Evolutionary conservation across 2,797 vertebrate species (phyloP), one percentile per base, ranked within the genome.

Genomic region (Lepus townsendii): DNA sequence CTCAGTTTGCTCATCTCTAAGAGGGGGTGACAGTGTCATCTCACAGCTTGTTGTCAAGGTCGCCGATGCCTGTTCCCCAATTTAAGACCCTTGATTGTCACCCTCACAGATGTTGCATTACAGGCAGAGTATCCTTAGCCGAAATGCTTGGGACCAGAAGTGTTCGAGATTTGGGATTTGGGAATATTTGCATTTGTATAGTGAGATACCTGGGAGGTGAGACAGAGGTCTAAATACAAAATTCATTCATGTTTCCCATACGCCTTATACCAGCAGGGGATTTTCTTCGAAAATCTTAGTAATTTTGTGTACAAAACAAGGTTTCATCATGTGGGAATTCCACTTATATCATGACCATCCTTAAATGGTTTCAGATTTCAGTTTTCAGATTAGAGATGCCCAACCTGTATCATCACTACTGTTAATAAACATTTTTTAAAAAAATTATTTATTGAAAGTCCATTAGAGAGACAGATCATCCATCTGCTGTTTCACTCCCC

Each of bases 1-100:
- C 90, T 93, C 84, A 85, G 50, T 86, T 88, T 95, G 73, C 69
- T 79, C 72, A 30, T 90, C 75, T 94, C 65, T 84, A 32, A 73
- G 35, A 84, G 60, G 32, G 65, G 26, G 17, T 27, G 3, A 30
- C 8, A 6, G 38, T 7, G 7, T 83, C 5, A 0, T 26, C 54
- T 50, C 12, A 20, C 5, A 17, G 26, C 5, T 7, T 79, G 20
- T 38, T 19, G 24, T 85, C n/a, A 72, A 79, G 17, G 24, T 82
- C 14, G 16, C 19, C 78, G 30, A 32, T 6, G 32, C 52, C 27
- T 69, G 20, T 47, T 63, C 16, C 52, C 13, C 26, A 26, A 22
- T 47, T n/a, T 1, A 24, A 42, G 60, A 7, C 1, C 27, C 52
- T 60, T 32, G 42, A 7, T 0, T 35, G 0, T 72, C 12, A n/a